Percentiles rank a stretch among this genome's conserved stretches.
Conservation (phyloP, 2,113 vertebrate species). For the Maccullochella peelii region DNA sequence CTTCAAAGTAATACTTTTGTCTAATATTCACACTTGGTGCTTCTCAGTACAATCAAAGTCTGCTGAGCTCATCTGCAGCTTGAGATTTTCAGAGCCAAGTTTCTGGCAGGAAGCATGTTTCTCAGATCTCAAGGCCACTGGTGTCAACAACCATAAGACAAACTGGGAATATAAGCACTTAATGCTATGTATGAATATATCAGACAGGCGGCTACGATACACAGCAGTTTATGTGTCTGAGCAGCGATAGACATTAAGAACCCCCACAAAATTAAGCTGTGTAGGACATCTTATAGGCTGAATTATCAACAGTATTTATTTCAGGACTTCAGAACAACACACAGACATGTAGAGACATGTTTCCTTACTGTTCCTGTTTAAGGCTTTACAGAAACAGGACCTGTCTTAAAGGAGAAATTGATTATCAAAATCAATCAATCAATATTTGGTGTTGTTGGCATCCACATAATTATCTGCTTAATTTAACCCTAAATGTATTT, state of each 20-base stretch:
- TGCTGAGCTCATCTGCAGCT: constrained; percentile 22
- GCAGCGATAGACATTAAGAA: background rate
- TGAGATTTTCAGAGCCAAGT: constrained; percentile 8
- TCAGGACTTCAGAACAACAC: background rate
- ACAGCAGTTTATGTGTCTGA: background rate
- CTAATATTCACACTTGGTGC: background rate
- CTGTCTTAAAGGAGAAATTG: too few relatives aligned
- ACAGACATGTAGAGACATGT: background rate
- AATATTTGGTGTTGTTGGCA: background rate
- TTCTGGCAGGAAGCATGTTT: background rate
- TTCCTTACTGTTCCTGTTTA: background rate
- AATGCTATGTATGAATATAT: background rate
- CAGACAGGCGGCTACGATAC: background rate
- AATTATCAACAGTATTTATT: background rate
- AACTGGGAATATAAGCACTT: constrained; percentile 15
- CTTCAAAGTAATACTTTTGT: background rate
- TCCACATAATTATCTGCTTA: background rate
- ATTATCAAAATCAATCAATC: background rate
- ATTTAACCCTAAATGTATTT: background rate
- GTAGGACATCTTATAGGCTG: background rate
- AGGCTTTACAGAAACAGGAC: background rate
- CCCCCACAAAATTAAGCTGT: background rate
- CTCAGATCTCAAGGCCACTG: background rate
- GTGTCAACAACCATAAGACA: constrained; percentile 4
- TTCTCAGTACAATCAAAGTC: background rate